Conservation (phyloP, 2,113 vertebrate genomes). For the Oreotrochilus melanogaster region DNA sequence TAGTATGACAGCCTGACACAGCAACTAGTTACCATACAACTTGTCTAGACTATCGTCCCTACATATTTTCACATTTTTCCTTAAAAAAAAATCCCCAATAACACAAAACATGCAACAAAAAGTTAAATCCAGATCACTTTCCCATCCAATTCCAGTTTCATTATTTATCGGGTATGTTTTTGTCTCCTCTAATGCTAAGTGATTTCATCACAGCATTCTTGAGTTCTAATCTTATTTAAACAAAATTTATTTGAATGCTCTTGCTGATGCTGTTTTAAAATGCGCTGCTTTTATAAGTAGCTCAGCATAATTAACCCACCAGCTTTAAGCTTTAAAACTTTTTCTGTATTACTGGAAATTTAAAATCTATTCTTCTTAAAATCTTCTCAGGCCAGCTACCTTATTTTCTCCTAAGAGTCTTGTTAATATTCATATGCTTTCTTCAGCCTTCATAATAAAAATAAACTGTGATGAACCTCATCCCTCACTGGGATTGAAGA, state of each 20-base stretch:
- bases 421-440: neutral
- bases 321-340: neutral
- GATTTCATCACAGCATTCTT: neutral
- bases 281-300: neutral
- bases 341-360: neutral
- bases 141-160: neutral
- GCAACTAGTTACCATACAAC: neutral
- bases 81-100: neutral
- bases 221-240: constrained; percentile 18
- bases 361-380: neutral
- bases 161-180: neutral
- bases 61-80: neutral
- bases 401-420: neutral
- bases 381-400: neutral
- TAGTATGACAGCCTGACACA: neutral
- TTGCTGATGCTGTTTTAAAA: neutral
- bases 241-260: neutral
- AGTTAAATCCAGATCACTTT: neutral
- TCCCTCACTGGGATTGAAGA: neutral
- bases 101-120: fast-evolving
- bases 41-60: neutral
- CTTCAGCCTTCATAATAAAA: neutral
- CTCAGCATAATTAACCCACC: neutral
- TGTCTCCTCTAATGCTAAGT: neutral
- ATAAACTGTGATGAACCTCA: neutral